A percentile compares a stretch with the other conserved stretches of the same genome.
Evolutionary conservation across 2,113 vertebrate genomes (phyloP).

Genomic region (Solea senegalensis): DNA sequence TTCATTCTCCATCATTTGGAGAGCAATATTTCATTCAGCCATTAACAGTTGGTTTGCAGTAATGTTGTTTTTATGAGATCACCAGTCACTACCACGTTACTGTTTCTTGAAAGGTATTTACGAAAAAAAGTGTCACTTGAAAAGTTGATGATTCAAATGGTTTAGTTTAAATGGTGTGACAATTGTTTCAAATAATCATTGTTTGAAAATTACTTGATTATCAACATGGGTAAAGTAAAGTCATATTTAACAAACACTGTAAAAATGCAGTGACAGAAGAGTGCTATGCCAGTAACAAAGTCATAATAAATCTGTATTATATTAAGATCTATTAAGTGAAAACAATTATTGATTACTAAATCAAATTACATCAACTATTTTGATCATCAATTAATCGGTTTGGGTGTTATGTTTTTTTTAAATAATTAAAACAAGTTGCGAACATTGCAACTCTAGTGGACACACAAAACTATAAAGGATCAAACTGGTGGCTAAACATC

Average conservation of each 20-base stretch:
- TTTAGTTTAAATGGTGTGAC: constrained; percentile 21
- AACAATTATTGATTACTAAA: too few relatives aligned
- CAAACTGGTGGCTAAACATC: too few relatives aligned
- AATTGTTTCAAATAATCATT: neutral
- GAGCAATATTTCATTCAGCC: neutral
- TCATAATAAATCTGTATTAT: neutral
- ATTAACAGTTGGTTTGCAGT: neutral
- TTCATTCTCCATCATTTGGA: constrained; percentile 8
- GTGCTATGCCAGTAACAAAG: neutral
- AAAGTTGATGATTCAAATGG: neutral
- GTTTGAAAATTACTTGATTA: constrained; percentile 38
- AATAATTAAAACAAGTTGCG: too few relatives aligned
- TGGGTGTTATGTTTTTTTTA: too few relatives aligned
- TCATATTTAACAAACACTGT: too few relatives aligned
- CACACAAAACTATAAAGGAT: too few relatives aligned
- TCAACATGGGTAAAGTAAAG: neutral
- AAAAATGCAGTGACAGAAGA: neutral
- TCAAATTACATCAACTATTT: too few relatives aligned
- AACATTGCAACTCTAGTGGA: too few relatives aligned
- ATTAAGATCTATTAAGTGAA: too few relatives aligned
- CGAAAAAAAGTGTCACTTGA: neutral
- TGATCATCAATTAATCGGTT: too few relatives aligned
- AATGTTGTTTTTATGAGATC: neutral
- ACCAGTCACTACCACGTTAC: neutral
- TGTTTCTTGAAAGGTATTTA: neutral